These are phyloP conservation scores for Drosophila melanica DNA, from an alignment of 1,140 invertebrate genomes.

Conservation along the genomic window DNA sequence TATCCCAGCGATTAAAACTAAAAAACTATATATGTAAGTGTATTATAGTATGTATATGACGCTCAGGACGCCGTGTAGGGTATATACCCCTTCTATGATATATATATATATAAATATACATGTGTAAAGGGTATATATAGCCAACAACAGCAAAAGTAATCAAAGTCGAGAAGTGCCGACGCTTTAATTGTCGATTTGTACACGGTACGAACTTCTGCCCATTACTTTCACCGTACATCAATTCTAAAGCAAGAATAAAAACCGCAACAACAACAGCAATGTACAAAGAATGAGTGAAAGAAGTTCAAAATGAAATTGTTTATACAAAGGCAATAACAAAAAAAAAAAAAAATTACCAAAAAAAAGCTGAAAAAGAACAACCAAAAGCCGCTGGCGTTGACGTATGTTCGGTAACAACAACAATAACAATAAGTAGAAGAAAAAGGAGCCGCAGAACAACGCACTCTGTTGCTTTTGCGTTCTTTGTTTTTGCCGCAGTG, in stretches of 20 bases:
- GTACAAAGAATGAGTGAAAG: constrained; percentile 33
- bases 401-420: constrained; percentile 14
- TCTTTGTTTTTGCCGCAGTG: constrained; percentile 61
- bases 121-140: constrained; percentile 8
- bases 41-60: too few relatives aligned
- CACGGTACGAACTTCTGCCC: constrained; percentile 60
- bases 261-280: constrained; percentile 18
- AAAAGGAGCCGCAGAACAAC: constrained; percentile 19
- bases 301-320: constrained; percentile 62
- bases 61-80: too few relatives aligned
- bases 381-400: constrained; percentile 37
- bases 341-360: constrained; percentile 19
- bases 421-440: constrained; percentile 26
- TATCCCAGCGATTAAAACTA: too few relatives aligned
- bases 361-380: neutral
- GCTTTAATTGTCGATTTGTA: constrained; percentile 58
- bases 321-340: constrained; percentile 43
- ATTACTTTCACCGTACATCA: constrained; percentile 76
- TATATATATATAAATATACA: too few relatives aligned
- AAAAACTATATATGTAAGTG: too few relatives aligned
- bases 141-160: constrained; percentile 2
- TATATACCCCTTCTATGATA: neutral
- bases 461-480: constrained; percentile 46
- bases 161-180: constrained; percentile 34
- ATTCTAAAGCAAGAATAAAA: constrained; percentile 50